phyloP scores from a whole-genome alignment of 2,888 invertebrate genomes.

The Polymixis flavicincta region DNA sequence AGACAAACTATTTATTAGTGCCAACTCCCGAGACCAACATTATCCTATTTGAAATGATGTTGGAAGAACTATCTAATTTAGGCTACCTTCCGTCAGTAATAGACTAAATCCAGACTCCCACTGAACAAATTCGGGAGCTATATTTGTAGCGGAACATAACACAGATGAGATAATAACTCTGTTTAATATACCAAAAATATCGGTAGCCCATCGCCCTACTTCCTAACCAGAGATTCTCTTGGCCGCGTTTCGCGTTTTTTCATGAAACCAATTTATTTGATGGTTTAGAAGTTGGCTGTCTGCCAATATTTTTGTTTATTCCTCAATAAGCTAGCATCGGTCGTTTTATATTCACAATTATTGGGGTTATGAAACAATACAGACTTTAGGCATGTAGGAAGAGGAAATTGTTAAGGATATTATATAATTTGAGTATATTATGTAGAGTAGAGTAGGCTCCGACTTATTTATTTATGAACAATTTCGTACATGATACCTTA shows the following conservation, averaged over 20 bases:
- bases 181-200: slow-evolving; percentile 5
- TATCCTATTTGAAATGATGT: too few species aligned
- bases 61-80: too few species aligned
- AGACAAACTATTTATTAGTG: too few species aligned
- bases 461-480: too few species aligned
- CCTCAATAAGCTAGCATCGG: neutral
- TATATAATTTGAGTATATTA: neutral
- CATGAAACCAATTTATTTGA: slow-evolving; percentile 35
- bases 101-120: neutral
- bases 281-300: slow-evolving; percentile 42
- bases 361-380: slow-evolving; percentile 11
- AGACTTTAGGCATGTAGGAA: neutral
- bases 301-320: slow-evolving; percentile 52
- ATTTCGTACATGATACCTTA: too few species aligned
- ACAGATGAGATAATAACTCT: neutral
- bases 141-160: neutral
- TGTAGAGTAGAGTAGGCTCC: too few species aligned
- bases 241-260: slow-evolving; percentile 45
- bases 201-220: neutral
- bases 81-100: too few species aligned
- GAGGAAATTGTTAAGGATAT: neutral
- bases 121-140: neutral
- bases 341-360: slow-evolving; percentile 32
- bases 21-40: too few species aligned
- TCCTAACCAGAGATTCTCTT: slow-evolving; percentile 14